These are phyloP conservation scores for Helogale parvula DNA, from an alignment of 2,113 vertebrate species.

Conservation along the genomic window DNA sequence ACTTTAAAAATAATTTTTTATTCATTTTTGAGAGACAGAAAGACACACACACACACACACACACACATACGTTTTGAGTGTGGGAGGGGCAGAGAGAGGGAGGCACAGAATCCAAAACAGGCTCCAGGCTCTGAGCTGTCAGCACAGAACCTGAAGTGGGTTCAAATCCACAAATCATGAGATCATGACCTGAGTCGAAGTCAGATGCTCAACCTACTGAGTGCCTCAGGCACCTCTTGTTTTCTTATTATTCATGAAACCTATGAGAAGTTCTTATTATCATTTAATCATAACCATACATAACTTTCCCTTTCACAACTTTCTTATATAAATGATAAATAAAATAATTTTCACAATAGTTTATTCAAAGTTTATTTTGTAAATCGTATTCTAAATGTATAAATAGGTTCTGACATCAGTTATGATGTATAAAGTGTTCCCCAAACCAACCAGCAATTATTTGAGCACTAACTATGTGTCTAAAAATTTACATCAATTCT, in stretches of 20 bases:
- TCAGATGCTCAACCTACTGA: no score
- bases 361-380: neutral
- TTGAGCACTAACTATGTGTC: neutral
- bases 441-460: neutral
- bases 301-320: neutral
- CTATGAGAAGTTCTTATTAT: neutral
- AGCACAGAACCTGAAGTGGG: no score
- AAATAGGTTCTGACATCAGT: neutral
- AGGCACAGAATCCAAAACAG: no score
- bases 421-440: neutral
- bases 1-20: no score
- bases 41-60: no score
- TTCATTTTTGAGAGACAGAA: no score
- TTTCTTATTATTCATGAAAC: neutral
- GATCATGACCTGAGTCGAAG: no score
- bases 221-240: neutral
- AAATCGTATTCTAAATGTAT: neutral
- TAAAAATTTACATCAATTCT: neutral
- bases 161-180: no score
- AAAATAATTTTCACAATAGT: neutral
- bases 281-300: neutral
- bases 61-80: no score
- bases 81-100: no score
- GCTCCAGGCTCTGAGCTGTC: no score
- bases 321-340: neutral